phyloP scores from a whole-genome alignment of 2,797 vertebrate genomes.

The Lindbergichthys nudifrons region DNA sequence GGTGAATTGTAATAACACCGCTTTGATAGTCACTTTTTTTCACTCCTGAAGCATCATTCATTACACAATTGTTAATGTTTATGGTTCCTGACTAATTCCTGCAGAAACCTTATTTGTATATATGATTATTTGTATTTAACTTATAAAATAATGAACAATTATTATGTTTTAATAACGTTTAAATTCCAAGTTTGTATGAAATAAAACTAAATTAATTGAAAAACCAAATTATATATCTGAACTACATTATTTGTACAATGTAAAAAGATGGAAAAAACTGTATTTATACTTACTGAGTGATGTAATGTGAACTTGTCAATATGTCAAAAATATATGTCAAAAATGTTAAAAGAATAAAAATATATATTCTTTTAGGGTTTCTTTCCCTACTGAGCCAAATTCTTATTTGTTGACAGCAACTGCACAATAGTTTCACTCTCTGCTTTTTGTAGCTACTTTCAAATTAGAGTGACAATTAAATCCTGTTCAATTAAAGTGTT shows the following conservation, averaged over 20 bases:
- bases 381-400: neutral
- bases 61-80: no score
- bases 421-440: neutral
- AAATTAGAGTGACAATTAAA: conserved; percentile 23
- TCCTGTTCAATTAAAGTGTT: conserved; percentile 21
- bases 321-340: no score
- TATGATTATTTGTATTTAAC: neutral
- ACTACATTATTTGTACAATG: neutral
- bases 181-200: no score
- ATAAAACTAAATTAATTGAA: neutral
- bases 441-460: conserved; percentile 2
- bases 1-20: no score
- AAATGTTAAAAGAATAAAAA: neutral
- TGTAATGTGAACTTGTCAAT: no score
- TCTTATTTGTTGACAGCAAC: neutral
- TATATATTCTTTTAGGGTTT: neutral
- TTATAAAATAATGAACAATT: no score
- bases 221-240: neutral
- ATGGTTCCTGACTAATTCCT: no score
- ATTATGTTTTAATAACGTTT: no score
- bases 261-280: neutral
- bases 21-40: no score
- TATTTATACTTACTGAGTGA: no score
- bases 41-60: no score
- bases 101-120: neutral